Conservation (phyloP, 2,113 vertebrate genomes). For the Atrichornis clamosus region DNA sequence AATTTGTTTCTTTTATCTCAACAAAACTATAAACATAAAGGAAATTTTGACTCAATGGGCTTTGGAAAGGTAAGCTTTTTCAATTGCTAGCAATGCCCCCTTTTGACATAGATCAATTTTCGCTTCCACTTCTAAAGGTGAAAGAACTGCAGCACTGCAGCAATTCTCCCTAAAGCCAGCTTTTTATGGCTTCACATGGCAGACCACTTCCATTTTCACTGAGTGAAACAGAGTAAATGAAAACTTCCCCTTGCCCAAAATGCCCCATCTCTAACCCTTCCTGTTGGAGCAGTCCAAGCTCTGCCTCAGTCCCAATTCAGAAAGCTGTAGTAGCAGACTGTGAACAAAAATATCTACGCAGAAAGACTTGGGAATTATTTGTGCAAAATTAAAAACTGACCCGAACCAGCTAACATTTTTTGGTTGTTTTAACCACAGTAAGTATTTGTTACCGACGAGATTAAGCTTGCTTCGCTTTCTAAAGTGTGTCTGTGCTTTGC, state of each 20-base stretch:
- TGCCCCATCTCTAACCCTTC: background rate
- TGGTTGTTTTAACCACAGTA: background rate
- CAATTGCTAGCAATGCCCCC: background rate
- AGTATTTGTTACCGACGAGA: background rate
- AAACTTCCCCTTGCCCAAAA: background rate
- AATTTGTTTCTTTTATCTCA: background rate
- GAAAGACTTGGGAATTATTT: background rate
- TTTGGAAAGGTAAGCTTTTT: background rate
- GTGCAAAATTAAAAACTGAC: background rate
- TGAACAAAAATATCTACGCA: background rate
- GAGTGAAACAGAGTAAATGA: fast-evolving
- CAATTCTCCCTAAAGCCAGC: background rate
- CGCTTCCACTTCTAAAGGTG: background rate
- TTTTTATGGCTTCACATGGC: background rate
- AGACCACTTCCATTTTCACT: background rate
- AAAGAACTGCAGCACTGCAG: background rate
- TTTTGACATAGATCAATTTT: background rate
- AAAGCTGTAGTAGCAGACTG: background rate
- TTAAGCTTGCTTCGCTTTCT: background rate
- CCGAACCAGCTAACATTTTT: background rate
- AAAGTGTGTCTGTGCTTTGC: background rate
- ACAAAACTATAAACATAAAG: background rate
- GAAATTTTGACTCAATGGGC: background rate
- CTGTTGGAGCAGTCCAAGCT: fast-evolving
- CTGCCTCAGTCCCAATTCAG: background rate